phyloP scores from a whole-genome alignment of 2,888 invertebrate genomes.

The Gryllus longicercus region DNA sequence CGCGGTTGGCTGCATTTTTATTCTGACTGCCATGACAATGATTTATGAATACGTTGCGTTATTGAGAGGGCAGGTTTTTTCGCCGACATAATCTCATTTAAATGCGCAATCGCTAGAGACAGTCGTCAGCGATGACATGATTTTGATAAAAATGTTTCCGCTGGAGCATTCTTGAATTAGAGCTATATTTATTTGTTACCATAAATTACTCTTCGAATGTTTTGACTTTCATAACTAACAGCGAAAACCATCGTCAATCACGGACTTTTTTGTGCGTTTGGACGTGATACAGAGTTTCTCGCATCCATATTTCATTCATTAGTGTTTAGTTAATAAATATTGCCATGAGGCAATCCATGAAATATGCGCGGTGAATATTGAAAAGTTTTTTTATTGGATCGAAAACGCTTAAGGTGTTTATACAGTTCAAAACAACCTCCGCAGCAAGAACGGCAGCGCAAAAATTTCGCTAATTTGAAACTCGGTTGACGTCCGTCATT shows the following conservation, averaged over 20 bases:
- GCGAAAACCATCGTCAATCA: background rate
- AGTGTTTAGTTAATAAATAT: background rate
- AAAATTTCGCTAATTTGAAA: background rate
- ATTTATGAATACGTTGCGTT: too few species aligned
- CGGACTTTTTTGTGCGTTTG: background rate
- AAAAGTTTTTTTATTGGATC: background rate
- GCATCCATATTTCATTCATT: slow-evolving; percentile 1
- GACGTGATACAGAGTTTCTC: background rate
- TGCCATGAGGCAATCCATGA: background rate
- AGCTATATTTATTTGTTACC: background rate
- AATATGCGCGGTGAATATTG: background rate
- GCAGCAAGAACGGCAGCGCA: background rate
- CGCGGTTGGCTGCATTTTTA: too few species aligned
- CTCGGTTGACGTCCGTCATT: background rate
- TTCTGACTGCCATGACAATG: too few species aligned
- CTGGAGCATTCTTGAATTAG: background rate
- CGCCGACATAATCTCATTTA: background rate
- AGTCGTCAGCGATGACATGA: background rate
- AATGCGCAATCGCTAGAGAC: background rate
- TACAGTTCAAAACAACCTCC: background rate
- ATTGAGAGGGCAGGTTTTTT: too few species aligned
- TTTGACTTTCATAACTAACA: slow-evolving; percentile 3
- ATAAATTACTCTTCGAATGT: background rate
- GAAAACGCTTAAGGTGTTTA: background rate
- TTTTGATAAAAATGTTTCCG: background rate